Conservation (phyloP, 37 sponge, comb jelly and placozoan genomes). For the Haliclona indistincta region DNA sequence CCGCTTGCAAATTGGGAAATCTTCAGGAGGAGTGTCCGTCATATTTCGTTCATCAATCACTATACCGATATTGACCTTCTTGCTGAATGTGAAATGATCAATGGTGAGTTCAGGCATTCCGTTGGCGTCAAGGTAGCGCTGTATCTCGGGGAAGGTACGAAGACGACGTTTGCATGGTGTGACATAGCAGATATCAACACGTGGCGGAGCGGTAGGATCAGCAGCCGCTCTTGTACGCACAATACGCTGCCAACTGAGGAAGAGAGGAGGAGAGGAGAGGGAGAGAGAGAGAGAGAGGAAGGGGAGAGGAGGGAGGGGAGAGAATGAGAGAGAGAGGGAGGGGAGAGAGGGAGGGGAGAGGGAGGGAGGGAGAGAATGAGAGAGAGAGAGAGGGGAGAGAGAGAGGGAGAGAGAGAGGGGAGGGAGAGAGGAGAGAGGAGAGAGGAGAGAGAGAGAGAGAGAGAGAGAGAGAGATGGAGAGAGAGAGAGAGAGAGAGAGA, state of each 20-base stretch:
- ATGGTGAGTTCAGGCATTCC: slow-evolving; percentile 41
- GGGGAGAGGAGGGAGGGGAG: background rate
- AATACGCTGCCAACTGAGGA: slow-evolving; percentile 65
- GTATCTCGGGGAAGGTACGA: slow-evolving; percentile 87
- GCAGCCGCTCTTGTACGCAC: slow-evolving; percentile 36
- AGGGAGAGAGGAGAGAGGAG: no score
- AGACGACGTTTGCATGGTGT: slow-evolving; percentile 83
- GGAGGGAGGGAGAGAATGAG: no score
- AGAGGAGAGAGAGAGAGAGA: no score
- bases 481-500: slow-evolving; percentile 41
- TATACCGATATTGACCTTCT: slow-evolving; percentile 80
- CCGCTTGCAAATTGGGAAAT: background rate
- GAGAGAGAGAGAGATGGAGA: no score
- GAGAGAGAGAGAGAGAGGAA: background rate
- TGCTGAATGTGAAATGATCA: slow-evolving; percentile 90
- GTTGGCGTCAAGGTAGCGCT: slow-evolving; percentile 51
- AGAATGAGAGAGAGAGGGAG: no score
- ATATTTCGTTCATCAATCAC: slow-evolving; percentile 44
- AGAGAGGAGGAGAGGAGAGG: background rate
- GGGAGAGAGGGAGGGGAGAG: background rate
- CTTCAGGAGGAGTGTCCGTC: background rate
- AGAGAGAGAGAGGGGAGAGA: slow-evolving; percentile 1
- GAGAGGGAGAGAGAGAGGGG: background rate
- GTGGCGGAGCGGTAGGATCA: slow-evolving; percentile 25
- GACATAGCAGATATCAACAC: slow-evolving; percentile 88